Evolutionary conservation across 2,888 invertebrate species (phyloP).

Genomic region (Neoitamus cyanurus): DNA sequence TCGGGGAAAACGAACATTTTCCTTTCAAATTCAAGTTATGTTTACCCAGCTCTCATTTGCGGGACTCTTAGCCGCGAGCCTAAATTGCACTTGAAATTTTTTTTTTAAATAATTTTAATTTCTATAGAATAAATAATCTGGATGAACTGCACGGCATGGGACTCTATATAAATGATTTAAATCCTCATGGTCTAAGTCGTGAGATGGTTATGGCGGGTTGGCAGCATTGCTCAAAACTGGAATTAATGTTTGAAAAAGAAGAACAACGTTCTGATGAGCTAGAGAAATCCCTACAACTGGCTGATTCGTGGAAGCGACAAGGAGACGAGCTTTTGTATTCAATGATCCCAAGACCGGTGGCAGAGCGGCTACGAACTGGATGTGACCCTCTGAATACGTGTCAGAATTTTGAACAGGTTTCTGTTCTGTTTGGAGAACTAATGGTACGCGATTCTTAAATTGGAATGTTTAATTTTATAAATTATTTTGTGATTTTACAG

Average conservation of each 20-base stretch:
- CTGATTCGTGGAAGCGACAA: conserved; percentile 86
- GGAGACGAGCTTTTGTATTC: conserved; percentile 90
- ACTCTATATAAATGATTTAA: conserved; percentile 83
- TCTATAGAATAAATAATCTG: conserved; percentile 80
- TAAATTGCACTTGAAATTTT: too few relatives aligned
- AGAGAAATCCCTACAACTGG: conserved; percentile 79
- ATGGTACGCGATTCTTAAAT: conserved; percentile 54
- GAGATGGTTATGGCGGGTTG: conserved; percentile 86
- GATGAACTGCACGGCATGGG: conserved; percentile 85
- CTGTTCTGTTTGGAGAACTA: conserved; percentile 64
- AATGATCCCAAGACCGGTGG: conserved; percentile 90
- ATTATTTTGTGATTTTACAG: background rate
- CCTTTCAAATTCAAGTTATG: too few relatives aligned
- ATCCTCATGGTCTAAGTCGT: conserved; percentile 84
- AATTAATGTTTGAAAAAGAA: conserved; percentile 84
- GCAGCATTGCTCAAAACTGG: conserved; percentile 85
- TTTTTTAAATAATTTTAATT: too few relatives aligned
- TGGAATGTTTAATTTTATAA: background rate
- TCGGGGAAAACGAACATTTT: too few relatives aligned
- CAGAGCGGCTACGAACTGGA: conserved; percentile 81
- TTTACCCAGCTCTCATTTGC: too few relatives aligned
- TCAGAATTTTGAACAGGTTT: conserved; percentile 71
- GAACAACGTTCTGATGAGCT: conserved; percentile 82
- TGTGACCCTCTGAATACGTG: conserved; percentile 82
- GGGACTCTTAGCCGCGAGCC: too few relatives aligned